These are phyloP conservation scores for Philotrypesis tridentata DNA, from an alignment of 1,140 invertebrate genomes.

Conservation along the genomic window DNA sequence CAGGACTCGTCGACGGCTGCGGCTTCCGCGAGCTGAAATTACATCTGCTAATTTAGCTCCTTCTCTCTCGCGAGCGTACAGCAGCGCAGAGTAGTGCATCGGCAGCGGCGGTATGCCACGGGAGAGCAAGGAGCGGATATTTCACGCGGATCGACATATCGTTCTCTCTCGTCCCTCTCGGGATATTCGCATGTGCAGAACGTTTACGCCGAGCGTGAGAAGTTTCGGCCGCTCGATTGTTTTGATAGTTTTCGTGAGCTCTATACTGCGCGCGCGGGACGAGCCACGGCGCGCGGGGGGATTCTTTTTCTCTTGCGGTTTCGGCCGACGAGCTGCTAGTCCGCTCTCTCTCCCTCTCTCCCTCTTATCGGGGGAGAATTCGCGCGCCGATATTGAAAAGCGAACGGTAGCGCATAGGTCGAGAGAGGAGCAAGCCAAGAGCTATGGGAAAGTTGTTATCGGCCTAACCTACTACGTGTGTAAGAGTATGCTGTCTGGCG, in stretches of 20 bases:
- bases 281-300: too few relatives aligned
- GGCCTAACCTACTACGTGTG: too few relatives aligned
- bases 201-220: conserved; percentile 44
- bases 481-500: too few relatives aligned
- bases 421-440: too few relatives aligned
- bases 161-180: too few relatives aligned
- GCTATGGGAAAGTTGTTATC: neutral
- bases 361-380: conserved; percentile 7
- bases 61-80: too few relatives aligned
- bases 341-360: neutral
- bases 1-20: too few relatives aligned
- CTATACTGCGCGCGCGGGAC: too few relatives aligned
- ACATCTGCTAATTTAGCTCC: conserved; percentile 42
- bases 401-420: too few relatives aligned
- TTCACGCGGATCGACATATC: conserved; percentile 13
- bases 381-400: neutral
- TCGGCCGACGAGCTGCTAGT: neutral
- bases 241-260: neutral
- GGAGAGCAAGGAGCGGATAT: conserved; percentile 1
- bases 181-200: conserved; percentile 30
- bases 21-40: conserved; percentile 29
- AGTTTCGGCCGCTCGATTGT: conserved; percentile 4
- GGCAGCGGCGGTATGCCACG: neutral
- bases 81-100: too few relatives aligned
- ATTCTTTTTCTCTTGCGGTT: conserved; percentile 2